These are phyloP conservation scores for Ciona savignyi DNA, from an alignment of 23 tunicate species.

Conservation along the genomic window DNA sequence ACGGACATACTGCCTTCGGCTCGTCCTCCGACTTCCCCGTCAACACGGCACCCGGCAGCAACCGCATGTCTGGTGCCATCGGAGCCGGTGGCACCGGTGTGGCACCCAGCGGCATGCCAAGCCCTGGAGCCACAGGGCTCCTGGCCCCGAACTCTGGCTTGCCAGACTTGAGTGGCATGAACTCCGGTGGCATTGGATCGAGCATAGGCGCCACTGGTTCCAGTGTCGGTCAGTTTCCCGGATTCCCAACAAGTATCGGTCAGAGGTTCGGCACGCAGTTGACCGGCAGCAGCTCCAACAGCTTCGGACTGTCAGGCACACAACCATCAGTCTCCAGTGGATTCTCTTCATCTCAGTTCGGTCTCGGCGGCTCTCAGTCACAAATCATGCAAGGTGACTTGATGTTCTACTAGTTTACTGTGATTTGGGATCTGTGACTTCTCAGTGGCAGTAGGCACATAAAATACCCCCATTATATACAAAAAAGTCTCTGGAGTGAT, in stretches of 20 bases:
- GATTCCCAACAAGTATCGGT: slow-evolving; percentile 20
- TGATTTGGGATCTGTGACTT: too few species aligned
- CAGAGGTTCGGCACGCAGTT: slow-evolving; percentile 24
- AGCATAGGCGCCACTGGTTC: slow-evolving; percentile 13
- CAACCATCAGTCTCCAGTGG: slow-evolving; percentile 17
- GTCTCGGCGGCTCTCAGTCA: slow-evolving; percentile 20
- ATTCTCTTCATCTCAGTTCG: slow-evolving; percentile 51
- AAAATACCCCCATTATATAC: too few species aligned
- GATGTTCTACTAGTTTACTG: too few species aligned
- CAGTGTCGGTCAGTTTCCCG: neutral
- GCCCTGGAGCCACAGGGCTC: slow-evolving; percentile 55
- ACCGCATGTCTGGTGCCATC: neutral
- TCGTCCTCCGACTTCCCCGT: neutral
- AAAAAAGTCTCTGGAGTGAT: too few species aligned
- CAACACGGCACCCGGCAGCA: slow-evolving; percentile 17
- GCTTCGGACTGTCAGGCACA: slow-evolving; percentile 46
- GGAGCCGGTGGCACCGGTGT: neutral
- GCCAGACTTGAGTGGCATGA: slow-evolving; percentile 10
- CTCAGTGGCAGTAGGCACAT: too few species aligned
- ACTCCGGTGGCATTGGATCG: slow-evolving; percentile 27
- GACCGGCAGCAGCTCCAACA: slow-evolving; percentile 25
- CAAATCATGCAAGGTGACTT: neutral
- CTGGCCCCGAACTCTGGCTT: slow-evolving; percentile 26
- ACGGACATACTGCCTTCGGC: neutral
- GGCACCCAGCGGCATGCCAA: slow-evolving; percentile 40